Base-by-base conservation (phyloP, 2,797 vertebrate genomes). In the Morus bassanus region DNA sequence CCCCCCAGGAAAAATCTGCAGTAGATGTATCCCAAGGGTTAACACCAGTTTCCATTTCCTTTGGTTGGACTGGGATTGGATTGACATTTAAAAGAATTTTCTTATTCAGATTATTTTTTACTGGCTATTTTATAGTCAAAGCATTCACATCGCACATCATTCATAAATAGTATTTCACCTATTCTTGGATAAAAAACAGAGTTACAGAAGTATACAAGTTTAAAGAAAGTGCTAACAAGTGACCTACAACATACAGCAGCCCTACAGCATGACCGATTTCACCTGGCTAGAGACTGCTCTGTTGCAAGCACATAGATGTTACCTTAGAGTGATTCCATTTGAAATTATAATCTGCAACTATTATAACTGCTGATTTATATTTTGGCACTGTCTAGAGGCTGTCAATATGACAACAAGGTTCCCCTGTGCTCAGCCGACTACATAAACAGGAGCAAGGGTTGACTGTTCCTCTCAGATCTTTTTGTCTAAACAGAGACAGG, bases 91-190 rank as follows among this genome's bases (percentile, higher is more conserved):
- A 78, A 82, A 75, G 25, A 70, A 88, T 19, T 73, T 2, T 31
- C n/a, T 61, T 51, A 28, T 37, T 85, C 30, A 27, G 80, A 72
- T 10, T 48, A 68, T 39, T 74, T 63, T 51, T 81, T 60, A 83
- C 13, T 59, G 37, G 16, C 14, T 83, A 37, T 72, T 64, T 30
- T 78, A 91, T 17, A 89, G 63, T 60, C 30, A 89, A 88, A 96
- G 27, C 21, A 93, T 68, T 56, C 33, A 30, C 56, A 87, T 28
- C 1, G 3, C 3, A 57, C 13, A 76, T 45, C 7, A 60, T 86
- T 88, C 79, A 81, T 69, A 91, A 89, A 84, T 37, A 85, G 74
- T 73, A 91, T 81, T 93, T 70, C 61, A 94, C 23, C 30, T n/a
- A 64, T 19, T 65, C 56, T 80, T 73, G 35, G 9, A 60, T 72